These are phyloP conservation scores for Cotesia chilonis DNA, from an alignment of 1,140 invertebrate genomes.

Conservation along the genomic window DNA sequence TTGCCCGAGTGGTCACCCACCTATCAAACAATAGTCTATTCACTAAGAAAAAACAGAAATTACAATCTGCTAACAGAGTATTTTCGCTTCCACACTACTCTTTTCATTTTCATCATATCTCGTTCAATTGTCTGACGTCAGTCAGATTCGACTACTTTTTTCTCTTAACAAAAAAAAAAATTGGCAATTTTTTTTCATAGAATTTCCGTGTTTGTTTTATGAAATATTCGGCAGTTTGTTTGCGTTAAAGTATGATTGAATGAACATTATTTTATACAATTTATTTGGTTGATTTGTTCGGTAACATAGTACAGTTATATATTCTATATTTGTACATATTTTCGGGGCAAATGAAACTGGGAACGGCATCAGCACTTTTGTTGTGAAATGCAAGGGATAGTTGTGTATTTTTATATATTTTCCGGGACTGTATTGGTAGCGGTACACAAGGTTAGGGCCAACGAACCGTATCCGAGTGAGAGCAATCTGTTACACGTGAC, in stretches of 20 bases:
- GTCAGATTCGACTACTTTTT: too few relatives aligned
- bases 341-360: too few relatives aligned
- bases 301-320: not conserved
- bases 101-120: not conserved
- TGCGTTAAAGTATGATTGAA: constrained; percentile 21
- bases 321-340: not conserved
- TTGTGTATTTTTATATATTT: constrained; percentile 11
- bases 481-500: constrained; percentile 49
- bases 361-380: too few relatives aligned
- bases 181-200: too few relatives aligned
- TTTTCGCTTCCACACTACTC: not conserved
- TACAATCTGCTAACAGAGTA: not conserved
- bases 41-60: too few relatives aligned
- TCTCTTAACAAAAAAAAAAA: not conserved
- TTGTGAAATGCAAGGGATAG: too few relatives aligned
- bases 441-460: constrained; percentile 31
- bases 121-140: not conserved
- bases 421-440: constrained; percentile 24
- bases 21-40: too few relatives aligned
- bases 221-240: not conserved
- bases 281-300: constrained; percentile 17
- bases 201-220: not conserved
- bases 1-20: not conserved
- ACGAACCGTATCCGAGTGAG: constrained; percentile 31
- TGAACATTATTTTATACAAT: constrained; percentile 12